Evolutionary conservation across 2,113 vertebrate genomes (phyloP).

Genomic region (Chaetodon trifascialis): DNA sequence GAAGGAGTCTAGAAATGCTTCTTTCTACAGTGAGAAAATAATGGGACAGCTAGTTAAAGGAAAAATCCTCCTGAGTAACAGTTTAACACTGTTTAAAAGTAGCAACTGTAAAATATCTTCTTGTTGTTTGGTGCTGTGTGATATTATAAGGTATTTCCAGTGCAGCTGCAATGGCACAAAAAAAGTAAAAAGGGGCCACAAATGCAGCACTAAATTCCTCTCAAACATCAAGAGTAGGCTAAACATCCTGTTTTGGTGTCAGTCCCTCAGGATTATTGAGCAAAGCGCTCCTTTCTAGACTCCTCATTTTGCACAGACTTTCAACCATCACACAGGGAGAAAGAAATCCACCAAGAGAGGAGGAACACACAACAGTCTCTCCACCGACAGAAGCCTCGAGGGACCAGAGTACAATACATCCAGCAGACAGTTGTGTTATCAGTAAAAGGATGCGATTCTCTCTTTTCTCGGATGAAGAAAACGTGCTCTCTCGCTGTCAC

Average conservation of each 20-base stretch:
- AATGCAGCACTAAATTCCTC: conserved; percentile 30
- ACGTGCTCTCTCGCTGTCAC: conserved; percentile 36
- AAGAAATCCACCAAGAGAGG: conserved; percentile 53
- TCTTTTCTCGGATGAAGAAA: conserved; percentile 37
- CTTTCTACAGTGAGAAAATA: conserved; percentile 33
- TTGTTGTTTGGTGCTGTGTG: not conserved
- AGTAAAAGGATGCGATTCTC: conserved; percentile 54
- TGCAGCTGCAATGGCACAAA: not conserved
- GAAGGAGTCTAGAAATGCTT: conserved; percentile 13
- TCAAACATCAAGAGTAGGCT: conserved; percentile 49
- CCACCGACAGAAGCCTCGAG: conserved; percentile 53
- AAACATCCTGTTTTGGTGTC: conserved; percentile 64
- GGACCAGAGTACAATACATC: conserved; percentile 66
- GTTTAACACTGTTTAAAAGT: conserved; percentile 32
- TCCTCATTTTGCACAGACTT: conserved; percentile 57
- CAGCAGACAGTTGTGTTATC: conserved; percentile 58
- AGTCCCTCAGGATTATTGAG: conserved; percentile 59
- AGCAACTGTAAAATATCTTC: conserved; percentile 9
- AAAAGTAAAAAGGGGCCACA: conserved; percentile 1
- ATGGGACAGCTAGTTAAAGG: conserved; percentile 44
- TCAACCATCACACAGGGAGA: conserved; percentile 51
- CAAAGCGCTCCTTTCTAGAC: conserved; percentile 55
- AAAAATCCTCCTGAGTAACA: conserved; percentile 30
- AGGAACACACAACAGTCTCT: conserved; percentile 56
- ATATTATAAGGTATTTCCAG: conserved; percentile 8